Evolutionary conservation across 2,113 vertebrate species (phyloP).

Genomic region (Oryzias woworae): DNA sequence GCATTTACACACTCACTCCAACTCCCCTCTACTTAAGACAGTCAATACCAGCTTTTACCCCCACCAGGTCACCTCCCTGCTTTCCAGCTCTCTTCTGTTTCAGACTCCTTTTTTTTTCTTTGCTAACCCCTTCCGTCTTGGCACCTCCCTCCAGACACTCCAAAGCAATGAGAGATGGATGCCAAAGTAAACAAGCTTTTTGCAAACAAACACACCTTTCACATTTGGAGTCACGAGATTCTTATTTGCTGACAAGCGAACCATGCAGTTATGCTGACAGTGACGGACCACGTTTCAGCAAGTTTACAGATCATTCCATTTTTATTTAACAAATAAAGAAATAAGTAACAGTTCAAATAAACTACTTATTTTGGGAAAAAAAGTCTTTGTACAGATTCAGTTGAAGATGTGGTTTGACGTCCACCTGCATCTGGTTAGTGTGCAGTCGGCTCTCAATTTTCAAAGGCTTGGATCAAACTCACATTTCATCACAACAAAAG

Average conservation of each 20-base stretch:
- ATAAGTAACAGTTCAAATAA: no score
- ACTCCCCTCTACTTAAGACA: conserved; percentile 73
- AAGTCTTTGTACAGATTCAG: no score
- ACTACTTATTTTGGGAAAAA: no score
- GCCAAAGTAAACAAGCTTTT: conserved; percentile 67
- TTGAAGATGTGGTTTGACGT: no score
- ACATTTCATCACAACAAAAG: no score
- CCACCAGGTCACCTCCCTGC: conserved; percentile 58
- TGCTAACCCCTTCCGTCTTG: conserved; percentile 43
- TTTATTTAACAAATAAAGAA: no score
- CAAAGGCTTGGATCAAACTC: no score
- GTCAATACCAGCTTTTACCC: conserved; percentile 71
- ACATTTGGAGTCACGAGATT: conserved; percentile 49
- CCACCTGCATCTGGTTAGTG: no score
- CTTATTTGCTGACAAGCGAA: conserved; percentile 21
- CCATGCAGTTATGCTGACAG: no score
- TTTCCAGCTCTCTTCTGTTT: conserved; percentile 46
- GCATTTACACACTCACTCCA: conserved; percentile 66
- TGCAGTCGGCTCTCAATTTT: no score
- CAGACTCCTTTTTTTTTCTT: conserved; percentile 31
- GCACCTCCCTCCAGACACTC: conserved; percentile 57
- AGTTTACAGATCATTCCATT: no score
- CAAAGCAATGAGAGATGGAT: conserved; percentile 51
- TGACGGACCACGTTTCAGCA: no score
- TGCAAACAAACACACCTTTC: conserved; percentile 37